Percentiles rank a stretch among this genome's conserved stretches.
phyloP scores from a whole-genome alignment of 2,113 vertebrate species.

The Dicerorhinus sumatrensis region DNA sequence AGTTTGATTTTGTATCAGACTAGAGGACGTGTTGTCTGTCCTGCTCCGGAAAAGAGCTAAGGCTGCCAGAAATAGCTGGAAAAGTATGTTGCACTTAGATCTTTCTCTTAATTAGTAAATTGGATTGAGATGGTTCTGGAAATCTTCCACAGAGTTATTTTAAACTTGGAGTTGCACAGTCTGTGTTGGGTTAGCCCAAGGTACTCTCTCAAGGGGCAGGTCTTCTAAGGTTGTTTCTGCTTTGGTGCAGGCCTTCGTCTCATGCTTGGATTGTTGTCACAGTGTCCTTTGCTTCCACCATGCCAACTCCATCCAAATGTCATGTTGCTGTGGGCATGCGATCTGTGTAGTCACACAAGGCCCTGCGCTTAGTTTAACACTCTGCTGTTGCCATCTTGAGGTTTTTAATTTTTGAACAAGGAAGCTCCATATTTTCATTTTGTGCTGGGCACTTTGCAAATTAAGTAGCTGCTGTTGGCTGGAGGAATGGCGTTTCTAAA shows the following conservation, averaged over 20 bases:
- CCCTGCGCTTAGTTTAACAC: background rate
- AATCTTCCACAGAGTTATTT: background rate
- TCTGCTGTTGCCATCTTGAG: background rate
- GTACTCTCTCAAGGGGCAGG: background rate
- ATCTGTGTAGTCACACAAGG: background rate
- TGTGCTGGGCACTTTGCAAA: background rate
- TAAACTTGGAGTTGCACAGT: background rate
- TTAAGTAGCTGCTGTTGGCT: background rate
- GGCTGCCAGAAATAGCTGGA: constrained; percentile 20
- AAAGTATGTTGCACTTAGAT: background rate
- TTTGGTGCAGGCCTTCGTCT: background rate
- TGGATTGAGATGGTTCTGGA: background rate
- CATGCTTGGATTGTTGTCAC: background rate
- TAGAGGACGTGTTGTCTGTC: background rate
- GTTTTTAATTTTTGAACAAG: background rate
- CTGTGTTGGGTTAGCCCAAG: background rate
- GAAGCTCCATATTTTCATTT: background rate
- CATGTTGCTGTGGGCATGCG: background rate
- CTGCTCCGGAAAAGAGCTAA: background rate
- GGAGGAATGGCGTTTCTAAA: background rate
- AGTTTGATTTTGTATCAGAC: constrained; percentile 21
- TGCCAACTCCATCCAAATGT: background rate
- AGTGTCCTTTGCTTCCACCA: background rate
- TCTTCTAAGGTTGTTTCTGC: background rate
- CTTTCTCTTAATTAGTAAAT: background rate